Base-by-base conservation (phyloP, 2,888 invertebrate genomes). In the Dicyrtoma fusca region DNA sequence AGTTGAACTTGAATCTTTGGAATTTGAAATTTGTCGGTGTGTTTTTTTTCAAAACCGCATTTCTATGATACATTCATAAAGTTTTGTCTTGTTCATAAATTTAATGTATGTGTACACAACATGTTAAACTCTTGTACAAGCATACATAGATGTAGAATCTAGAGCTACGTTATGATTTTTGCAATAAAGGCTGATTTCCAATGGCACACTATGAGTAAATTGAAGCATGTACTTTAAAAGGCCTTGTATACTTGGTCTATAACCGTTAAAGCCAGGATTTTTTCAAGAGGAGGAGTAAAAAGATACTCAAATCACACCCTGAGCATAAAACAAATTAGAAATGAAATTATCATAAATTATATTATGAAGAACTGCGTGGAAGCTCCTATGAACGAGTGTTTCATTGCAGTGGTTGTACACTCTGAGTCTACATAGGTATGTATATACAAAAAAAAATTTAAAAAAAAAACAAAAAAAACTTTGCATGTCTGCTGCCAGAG, bases 201-300 rank as follows among this genome's bases (percentile, higher is more conserved):
- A 34, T 26, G 21, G 62, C 19, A 42, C 62, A 34, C 19, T 62
- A 62, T 62, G 62, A 44, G 44, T 10, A 62, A 62, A 44, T 21
- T 57, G 23, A 11, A 59, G 3, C 25, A 25, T n/a, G 59, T 59
- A 17, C 34, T 25, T 59, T n/a, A 14, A 25, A 59, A 34, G 59
- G 26, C 59, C 17, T 3, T n/a, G 49, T 14, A 45, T 13, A 17
- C 59, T 62, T 62, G 42, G 44, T 8, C 62, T 21, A 62, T 62
- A 62, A 62, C 44, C 26, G 62, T 62, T 62, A 62, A 62, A 62
- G 44, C 62, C n/a, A 62, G 62, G 62, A 42, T 62, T 62, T 62
- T 62, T 59, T 21, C 11, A 17, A 17, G n/a, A 61, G 61, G 61
- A 14, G n/a, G 34, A 61, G 61, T 42, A 23, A 59, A 19, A 21